Evolutionary conservation across 2,113 vertebrate genomes (phyloP), one percentile per base, ranked within the genome.

Genomic region (Acinonyx jubatus): DNA sequence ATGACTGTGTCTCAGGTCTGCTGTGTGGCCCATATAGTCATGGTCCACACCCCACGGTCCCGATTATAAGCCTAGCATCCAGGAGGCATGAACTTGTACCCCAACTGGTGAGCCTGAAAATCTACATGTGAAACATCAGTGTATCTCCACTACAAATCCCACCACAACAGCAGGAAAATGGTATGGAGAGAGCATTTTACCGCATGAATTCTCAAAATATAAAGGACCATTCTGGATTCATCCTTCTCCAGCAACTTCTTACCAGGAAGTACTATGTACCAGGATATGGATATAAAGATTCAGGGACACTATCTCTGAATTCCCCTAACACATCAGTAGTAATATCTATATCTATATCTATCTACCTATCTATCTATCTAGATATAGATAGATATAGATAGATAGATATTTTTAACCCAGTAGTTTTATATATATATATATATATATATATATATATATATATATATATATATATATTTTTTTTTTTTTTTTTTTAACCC

Each of bases 381-480:
- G n/a, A n/a, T n/a, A n/a, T n/a, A n/a, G n/a, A n/a, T n/a, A n/a
- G n/a, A n/a, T n/a, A n/a, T n/a, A n/a, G n/a, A n/a, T n/a, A n/a
- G n/a, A n/a, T n/a, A n/a, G n/a, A n/a, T n/a, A n/a, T n/a, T n/a
- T n/a, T 38, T 41, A 41, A 41, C 41, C 5, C 41, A 41, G 41
- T 41, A 41, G 41, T 41, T 41, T 41, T 7, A 7, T 45, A 7
- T 45, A 45, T 45, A 45, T 45, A 45, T 45, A 45, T 7, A 45
- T 0, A 45, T 45, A 45, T 1, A 6, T 0, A 6, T 41, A 41
- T 1, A 7, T 8, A 7, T 45, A 45, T 41, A 41, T 5, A 41
- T 41, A 41, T 5, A 41, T 41, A 41, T 5, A 45, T 45, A 45
- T 45, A 45, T 45, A 45, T 41, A 41, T 41, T 41, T 41, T 4